Evolutionary conservation across 2,113 vertebrate genomes (phyloP).

Genomic region (Morone saxatilis): DNA sequence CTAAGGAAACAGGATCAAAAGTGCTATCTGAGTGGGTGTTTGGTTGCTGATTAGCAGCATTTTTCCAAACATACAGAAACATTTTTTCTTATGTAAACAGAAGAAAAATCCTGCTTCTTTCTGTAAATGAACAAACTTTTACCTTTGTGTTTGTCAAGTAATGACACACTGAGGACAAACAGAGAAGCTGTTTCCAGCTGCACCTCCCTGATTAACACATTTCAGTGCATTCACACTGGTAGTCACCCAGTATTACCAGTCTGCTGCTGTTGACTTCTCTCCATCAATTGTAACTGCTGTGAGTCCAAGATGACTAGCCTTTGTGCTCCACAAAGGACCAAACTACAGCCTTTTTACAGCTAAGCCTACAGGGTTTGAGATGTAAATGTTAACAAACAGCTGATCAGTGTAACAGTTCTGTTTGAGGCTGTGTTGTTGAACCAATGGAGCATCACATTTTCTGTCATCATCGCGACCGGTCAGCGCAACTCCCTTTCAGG

Average conservation of each 20-base stretch:
- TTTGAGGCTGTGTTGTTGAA: background rate
- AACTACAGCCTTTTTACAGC: background rate
- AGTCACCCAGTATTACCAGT: conserved; percentile 2
- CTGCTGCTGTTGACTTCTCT: background rate
- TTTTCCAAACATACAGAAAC: background rate
- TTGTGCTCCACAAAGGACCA: background rate
- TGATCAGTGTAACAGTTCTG: background rate
- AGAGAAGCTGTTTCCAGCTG: conserved; percentile 28
- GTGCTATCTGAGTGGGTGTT: background rate
- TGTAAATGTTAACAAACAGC: background rate
- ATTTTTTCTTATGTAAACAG: background rate
- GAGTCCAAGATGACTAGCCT: background rate
- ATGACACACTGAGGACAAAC: conserved; percentile 21
- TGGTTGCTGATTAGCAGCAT: background rate
- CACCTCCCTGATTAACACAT: conserved; percentile 10
- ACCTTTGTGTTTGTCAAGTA: background rate
- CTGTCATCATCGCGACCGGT: conserved; percentile 71
- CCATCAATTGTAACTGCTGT: background rate
- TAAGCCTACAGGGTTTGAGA: background rate
- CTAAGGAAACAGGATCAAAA: background rate
- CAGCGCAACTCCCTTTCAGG: conserved; percentile 60
- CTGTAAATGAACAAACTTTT: conserved; percentile 20
- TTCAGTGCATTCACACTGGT: conserved; percentile 5
- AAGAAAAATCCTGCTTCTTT: background rate
- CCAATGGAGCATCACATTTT: conserved; percentile 18